Evolutionary conservation across 2,113 vertebrate species (phyloP), one percentile per base, ranked within the genome.

Genomic region (Athene cunicularia): DNA sequence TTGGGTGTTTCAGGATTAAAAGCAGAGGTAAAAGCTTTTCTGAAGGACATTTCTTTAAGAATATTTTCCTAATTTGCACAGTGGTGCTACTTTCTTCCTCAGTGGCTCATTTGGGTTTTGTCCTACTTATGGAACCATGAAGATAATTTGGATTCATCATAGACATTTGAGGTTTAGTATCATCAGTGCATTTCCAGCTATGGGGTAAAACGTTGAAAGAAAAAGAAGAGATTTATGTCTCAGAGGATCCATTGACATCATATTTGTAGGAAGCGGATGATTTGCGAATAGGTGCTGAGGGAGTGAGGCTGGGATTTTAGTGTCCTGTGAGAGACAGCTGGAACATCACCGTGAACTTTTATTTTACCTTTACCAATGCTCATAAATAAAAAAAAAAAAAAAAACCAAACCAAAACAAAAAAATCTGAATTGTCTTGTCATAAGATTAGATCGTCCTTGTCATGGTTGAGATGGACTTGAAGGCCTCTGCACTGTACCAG

Each of bases 41-140:
- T 70, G 27, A 43, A 63, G 72, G 86, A 80, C 95, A 39, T 95
- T 79, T 72, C 88, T 93, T 81, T 56, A 16, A 50, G 79, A 49
- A 8, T 94, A 39, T 75, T 96, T 94, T 90, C n/a, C 94, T 95
- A 21, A 80, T 95, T 96, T 96, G 94, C 94, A 93, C 94, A 87
- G 83, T 92, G 96, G 97, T 98, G 97, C 96, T 98, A 93, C 91
- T 91, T 85, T 85, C 86, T 97, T 96, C 90, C 79, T 97, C 92
- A 47, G 13, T 26, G 8, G 85, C 83, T 81, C 37, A 95, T 87
- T 41, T 49, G 37, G 59, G 90, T 74, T 97, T 97, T 88, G 81
- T 83, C 91, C 95, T 76, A 32, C 76, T 22, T 72, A 12, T 3
- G 55, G 91, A 90, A 74, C 94, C 74, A 19, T 66, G 22, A 63